Conservation (phyloP, 2,113 vertebrate species). For the Panthera uncia region DNA sequence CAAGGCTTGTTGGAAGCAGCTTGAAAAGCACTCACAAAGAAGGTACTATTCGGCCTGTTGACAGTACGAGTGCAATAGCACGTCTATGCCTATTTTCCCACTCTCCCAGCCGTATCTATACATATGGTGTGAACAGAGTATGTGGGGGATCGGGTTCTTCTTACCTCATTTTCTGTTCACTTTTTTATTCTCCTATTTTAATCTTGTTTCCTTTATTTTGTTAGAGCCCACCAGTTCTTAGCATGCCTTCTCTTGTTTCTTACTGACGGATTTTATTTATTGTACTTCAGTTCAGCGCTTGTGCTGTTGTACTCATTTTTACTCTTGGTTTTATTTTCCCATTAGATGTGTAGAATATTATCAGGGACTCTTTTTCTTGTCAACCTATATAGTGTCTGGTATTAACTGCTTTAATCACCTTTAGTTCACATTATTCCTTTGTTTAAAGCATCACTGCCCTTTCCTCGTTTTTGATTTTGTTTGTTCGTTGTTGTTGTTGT, state of each 20-base stretch:
- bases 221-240: neutral
- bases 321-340: conserved; percentile 29
- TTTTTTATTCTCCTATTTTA: neutral
- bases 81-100: neutral
- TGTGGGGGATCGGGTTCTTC: neutral
- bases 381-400: neutral
- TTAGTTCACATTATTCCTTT: neutral
- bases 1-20: neutral
- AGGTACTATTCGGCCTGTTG: neutral
- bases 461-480: neutral
- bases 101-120: neutral
- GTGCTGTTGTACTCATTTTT: neutral
- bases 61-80: neutral
- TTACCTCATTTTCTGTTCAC: neutral
- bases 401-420: neutral
- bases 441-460: neutral
- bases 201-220: neutral
- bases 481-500: neutral
- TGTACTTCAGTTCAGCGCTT: neutral
- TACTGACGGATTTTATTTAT: neutral
- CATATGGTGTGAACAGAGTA: neutral
- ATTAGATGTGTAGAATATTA: neutral
- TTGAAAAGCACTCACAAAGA: neutral
- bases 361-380: neutral
- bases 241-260: neutral